Evolutionary conservation across 2,888 invertebrate genomes (phyloP).

Genomic region (Craniophora ligustri): DNA sequence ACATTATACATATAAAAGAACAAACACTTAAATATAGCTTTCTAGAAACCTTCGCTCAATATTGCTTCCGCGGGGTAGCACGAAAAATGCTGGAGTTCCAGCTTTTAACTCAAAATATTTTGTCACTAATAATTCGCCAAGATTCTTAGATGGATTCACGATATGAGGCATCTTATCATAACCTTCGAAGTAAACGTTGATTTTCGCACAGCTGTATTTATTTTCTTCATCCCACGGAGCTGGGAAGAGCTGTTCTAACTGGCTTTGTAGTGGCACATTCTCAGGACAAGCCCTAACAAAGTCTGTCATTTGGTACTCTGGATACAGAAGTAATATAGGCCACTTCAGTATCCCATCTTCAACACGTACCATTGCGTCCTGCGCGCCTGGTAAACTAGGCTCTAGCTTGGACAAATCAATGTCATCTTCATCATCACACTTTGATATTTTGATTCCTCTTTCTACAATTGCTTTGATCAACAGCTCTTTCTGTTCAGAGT

Average conservation of each 20-base stretch:
- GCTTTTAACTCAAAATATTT: conserved; percentile 90
- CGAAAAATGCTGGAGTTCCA: conserved; percentile 91
- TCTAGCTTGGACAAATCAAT: conserved; percentile 88
- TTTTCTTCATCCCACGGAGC: conserved; percentile 92
- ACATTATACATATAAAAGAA: too few relatives aligned
- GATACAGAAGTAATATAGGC: conserved; percentile 97
- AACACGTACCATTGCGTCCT: conserved; percentile 90
- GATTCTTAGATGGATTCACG: conserved; percentile 86
- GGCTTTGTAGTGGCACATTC: conserved; percentile 87
- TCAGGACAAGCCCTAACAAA: conserved; percentile 95
- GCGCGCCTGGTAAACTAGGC: conserved; percentile 90
- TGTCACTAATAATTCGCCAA: conserved; percentile 89
- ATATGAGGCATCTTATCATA: conserved; percentile 89
- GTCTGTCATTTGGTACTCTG: conserved; percentile 96
- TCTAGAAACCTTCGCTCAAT: conserved; percentile 89
- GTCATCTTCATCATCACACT: conserved; percentile 81
- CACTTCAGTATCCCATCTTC: conserved; percentile 91
- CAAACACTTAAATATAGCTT: conserved; percentile 72
- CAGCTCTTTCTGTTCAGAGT: conserved; percentile 76
- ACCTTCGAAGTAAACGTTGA: conserved; percentile 93
- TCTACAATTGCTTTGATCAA: conserved; percentile 80
- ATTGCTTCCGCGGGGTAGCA: conserved; percentile 88
- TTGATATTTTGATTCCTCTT: conserved; percentile 87
- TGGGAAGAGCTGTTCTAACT: conserved; percentile 89
- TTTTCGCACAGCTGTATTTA: conserved; percentile 89